Percentiles rank a stretch among this genome's conserved stretches.
Evolutionary conservation across 1,140 invertebrate genomes (phyloP).

Genomic region (Teleopsis dalmanni): DNA sequence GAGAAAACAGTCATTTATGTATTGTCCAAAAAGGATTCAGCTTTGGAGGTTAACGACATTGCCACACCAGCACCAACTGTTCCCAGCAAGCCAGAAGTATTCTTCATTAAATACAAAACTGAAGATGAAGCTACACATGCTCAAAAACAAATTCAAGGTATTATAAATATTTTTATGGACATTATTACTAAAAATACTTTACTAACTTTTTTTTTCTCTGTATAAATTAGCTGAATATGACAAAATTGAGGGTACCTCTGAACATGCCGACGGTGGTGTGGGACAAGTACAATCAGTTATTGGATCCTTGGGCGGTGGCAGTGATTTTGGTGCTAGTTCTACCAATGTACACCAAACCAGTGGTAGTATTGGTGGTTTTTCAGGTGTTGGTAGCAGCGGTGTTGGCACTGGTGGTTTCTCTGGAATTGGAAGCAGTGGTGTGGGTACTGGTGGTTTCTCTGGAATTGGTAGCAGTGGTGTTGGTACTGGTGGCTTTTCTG

Average conservation of each 20-base stretch:
- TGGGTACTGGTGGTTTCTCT: background rate
- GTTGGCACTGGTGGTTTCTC: background rate
- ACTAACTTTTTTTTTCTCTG: background rate
- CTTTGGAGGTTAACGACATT: slow-evolving; percentile 13
- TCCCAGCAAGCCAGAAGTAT: slow-evolving; percentile 61
- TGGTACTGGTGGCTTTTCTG: background rate
- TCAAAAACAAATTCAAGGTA: slow-evolving; percentile 20
- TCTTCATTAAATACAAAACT: slow-evolving; percentile 62
- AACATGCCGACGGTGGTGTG: slow-evolving; percentile 12
- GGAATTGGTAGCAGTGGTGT: background rate
- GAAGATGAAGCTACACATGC: slow-evolving; percentile 46
- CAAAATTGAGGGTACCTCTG: slow-evolving; percentile 12
- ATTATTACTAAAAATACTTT: background rate
- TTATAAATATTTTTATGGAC: background rate
- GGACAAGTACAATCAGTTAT: slow-evolving; percentile 13
- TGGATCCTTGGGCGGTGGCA: slow-evolving; percentile 9
- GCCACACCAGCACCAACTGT: slow-evolving; percentile 45
- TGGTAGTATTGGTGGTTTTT: background rate
- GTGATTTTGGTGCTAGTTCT: background rate
- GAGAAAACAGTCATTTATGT: slow-evolving; percentile 77
- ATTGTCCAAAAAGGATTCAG: slow-evolving; percentile 55
- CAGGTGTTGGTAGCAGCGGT: background rate
- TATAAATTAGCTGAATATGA: slow-evolving; percentile 13
- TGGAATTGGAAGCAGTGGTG: background rate
- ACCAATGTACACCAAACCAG: background rate